Evolutionary conservation across 2,113 vertebrate species (phyloP), one percentile per base, ranked within the genome.

Genomic region (Chionodraco myersi): DNA sequence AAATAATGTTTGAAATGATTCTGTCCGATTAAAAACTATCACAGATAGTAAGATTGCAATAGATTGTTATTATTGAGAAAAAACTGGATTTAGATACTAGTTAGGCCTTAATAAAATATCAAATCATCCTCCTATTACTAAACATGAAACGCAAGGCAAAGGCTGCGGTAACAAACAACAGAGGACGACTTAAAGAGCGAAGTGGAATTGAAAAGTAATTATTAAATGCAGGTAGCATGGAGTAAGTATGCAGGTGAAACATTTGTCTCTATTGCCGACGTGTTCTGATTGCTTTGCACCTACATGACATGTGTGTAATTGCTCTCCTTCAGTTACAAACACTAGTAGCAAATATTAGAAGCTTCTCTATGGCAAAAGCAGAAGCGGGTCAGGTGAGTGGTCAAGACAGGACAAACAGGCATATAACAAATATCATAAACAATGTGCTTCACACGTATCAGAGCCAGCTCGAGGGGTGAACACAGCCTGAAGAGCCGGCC

Each of bases 121-220:
- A 63, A 57, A 64, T 15, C 21, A 63, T 61, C 26, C 2, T 16
- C 41, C 18, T 59, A 30, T 70, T 84, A n/a, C n/a, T 60, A 23
- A 70, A 58, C 23, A 41, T 48, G 6, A 16, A 56, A 41, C 1
- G 5, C 21, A 2, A 57, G 8, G 5, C 21, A 23, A 41, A 67
- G 4, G 49, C n/a, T 62, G 56, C 57, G 36, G 36, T 41, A 5
- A 41, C 36, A 41, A 41, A 41, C 36, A 41, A 6, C 5, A 41
- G 36, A 41, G 36, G 5, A 41, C 7, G 36, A 41, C 6, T 41
- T 7, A 41, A 41, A 41, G 36, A 41, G 30, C 30, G 3, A 3
- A 41, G 36, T 41, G 7, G 36, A 6, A 41, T 41, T 41, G 36
- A 8, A 41, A 41, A 41, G 36, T 41, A 0, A 41, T 7, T 41